Evolutionary conservation across 2,888 invertebrate genomes (phyloP), one percentile per base, ranked within the genome.

Genomic region (Myopa tessellatipennis): DNA sequence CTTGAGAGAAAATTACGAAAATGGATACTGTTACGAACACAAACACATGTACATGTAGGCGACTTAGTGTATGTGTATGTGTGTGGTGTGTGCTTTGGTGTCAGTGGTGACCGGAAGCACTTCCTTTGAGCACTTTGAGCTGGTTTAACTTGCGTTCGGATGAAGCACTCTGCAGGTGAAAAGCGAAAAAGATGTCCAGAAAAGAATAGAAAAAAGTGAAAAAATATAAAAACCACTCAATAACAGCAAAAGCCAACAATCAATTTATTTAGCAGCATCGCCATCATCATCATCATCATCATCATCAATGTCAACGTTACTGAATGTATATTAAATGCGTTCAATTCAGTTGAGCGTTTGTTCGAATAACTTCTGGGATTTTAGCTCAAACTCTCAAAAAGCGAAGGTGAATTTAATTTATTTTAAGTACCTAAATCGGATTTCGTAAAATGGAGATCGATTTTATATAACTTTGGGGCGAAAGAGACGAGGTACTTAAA

Each of bases 251-350:
- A 60, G 60, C 26, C 60, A 60, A 60, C 7, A 60, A 60, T 60
- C 60, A 60, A 60, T 60, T 60, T 60, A 60, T 60, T 60, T 60
- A n/a, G 60, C 60, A 18, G 60, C 26, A 60, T 14, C 60, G 16
- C 16, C 60, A 60, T 7, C 26, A 26, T 1, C 26, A 26, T 45
- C 45, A 45, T 45, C 45, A 45, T 45, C 7, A 45, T 45, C 45
- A 45, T 45, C 45, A 45, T 8, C 45, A 2, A 2, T 26, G 26
- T 26, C 26, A 26, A 1, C 26, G 26, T 26, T 26, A 26, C 26
- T 60, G 60, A 60, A 8, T 18, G 60, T 34, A 26, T 34, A 61
- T 61, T 18, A 34, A 61, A 61, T 61, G 60, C 10, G 26, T 61
- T 61, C 61, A 61, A 26, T 61, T 61, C 61, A 61, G 18, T 61